These are phyloP conservation scores for Probosciger aterrimus DNA, from an alignment of 2,113 vertebrate species.

Conservation along the genomic window DNA sequence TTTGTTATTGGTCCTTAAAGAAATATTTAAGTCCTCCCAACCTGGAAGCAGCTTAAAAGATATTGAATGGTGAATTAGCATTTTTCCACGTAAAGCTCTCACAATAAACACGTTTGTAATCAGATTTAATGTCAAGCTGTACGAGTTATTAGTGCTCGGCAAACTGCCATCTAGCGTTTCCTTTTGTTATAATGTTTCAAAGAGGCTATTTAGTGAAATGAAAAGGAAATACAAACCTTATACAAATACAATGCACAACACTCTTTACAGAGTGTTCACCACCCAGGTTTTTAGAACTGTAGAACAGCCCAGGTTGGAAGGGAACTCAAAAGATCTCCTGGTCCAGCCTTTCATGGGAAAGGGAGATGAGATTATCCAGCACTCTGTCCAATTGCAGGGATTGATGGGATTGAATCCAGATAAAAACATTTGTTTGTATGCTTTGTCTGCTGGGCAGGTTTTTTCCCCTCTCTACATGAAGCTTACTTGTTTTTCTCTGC, in stretches of 20 bases:
- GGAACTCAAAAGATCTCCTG: background rate
- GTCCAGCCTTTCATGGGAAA: background rate
- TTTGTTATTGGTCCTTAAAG: background rate
- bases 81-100: background rate
- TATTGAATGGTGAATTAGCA: constrained; percentile 4
- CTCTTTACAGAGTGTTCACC: background rate
- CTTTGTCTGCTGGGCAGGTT: background rate
- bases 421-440: background rate
- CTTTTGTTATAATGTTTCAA: background rate
- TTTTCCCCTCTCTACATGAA: background rate
- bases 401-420: background rate
- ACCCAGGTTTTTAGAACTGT: background rate
- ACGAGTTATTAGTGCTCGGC: constrained; percentile 2
- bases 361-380: background rate
- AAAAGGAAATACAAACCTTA: constrained; percentile 22
- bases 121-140: constrained; percentile 29
- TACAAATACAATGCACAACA: background rate
- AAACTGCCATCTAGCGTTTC: background rate
- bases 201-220: background rate
- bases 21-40: background rate
- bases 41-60: constrained; percentile 40
- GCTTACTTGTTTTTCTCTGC: background rate
- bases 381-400: background rate
- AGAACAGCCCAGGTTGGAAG: background rate
- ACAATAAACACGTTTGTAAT: constrained; percentile 27